Conservation (phyloP, 2,888 invertebrate genomes). For the Apamea sordens region DNA sequence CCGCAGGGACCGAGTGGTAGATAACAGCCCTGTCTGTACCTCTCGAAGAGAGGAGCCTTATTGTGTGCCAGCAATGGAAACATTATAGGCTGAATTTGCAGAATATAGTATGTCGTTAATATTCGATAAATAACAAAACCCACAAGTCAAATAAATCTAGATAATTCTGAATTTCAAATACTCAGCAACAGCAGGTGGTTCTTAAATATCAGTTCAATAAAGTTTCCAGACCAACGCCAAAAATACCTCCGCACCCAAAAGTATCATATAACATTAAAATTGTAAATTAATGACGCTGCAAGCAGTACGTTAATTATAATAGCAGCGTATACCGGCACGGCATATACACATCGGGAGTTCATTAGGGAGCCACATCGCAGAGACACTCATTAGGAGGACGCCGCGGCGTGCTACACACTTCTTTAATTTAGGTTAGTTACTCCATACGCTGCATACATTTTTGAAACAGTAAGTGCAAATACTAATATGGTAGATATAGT, state of each 20-base stretch:
- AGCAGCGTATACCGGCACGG: conserved; percentile 11
- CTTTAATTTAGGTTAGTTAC: conserved; percentile 64
- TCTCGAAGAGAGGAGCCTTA: neutral
- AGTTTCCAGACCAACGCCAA: neutral
- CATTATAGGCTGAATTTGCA: neutral
- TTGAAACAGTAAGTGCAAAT: conserved; percentile 37
- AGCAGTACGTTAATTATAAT: conserved; percentile 51
- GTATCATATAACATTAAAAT: conserved; percentile 6
- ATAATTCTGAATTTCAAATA: neutral
- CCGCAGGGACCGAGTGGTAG: neutral
- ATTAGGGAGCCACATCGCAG: conserved; percentile 63
- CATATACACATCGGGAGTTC: conserved; percentile 64
- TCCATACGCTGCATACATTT: conserved; percentile 44
- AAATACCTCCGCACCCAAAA: neutral
- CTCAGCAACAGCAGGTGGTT: neutral
- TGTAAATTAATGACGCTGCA: conserved; percentile 25
- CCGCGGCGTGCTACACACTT: conserved; percentile 54
- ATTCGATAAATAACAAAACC: neutral
- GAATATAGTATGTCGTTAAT: neutral
- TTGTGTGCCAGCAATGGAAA: neutral
- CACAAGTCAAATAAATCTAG: neutral
- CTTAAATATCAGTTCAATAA: neutral
- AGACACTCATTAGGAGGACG: conserved; percentile 66
- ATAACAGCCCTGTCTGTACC: neutral
- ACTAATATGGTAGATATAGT: conserved; percentile 28